Evolutionary conservation across 2,888 invertebrate genomes (phyloP).

Genomic region (Embidobia sp.): DNA sequence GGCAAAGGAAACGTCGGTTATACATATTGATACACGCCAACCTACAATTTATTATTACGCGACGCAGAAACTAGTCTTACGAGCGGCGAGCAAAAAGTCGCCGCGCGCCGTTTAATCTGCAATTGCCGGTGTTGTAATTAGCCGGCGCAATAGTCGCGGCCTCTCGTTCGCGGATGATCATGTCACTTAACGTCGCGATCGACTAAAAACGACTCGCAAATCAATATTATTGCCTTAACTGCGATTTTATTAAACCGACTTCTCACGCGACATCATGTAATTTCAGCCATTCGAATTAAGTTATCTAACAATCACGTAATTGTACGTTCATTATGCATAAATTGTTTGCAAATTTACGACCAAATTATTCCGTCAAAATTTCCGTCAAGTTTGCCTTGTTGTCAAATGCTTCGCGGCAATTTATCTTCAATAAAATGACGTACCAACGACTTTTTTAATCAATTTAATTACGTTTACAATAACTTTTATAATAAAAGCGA

Average conservation of each 20-base stretch:
- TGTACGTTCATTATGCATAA: constrained; percentile 7
- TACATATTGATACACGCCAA: constrained; percentile 12
- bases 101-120: constrained; percentile 27
- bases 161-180: constrained; percentile 34
- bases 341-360: neutral
- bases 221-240: constrained; percentile 43
- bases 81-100: constrained; percentile 39
- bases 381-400: too few relatives aligned
- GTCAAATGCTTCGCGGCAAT: too few relatives aligned
- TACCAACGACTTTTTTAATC: too few relatives aligned
- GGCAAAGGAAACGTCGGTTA: constrained; percentile 51
- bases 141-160: constrained; percentile 4
- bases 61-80: constrained; percentile 51
- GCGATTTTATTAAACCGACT: constrained; percentile 33
- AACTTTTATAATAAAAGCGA: too few relatives aligned
- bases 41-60: constrained; percentile 59
- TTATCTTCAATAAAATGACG: too few relatives aligned
- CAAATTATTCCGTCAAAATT: too few relatives aligned
- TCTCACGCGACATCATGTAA: constrained; percentile 18
- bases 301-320: constrained; percentile 18
- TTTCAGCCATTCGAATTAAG: constrained; percentile 16
- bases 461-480: too few relatives aligned
- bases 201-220: constrained; percentile 34
- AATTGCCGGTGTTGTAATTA: constrained; percentile 52
- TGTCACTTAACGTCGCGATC: constrained; percentile 41